Evolutionary conservation across 2,888 invertebrate species (phyloP).

Genomic region (Torymus aiolomorphi): DNA sequence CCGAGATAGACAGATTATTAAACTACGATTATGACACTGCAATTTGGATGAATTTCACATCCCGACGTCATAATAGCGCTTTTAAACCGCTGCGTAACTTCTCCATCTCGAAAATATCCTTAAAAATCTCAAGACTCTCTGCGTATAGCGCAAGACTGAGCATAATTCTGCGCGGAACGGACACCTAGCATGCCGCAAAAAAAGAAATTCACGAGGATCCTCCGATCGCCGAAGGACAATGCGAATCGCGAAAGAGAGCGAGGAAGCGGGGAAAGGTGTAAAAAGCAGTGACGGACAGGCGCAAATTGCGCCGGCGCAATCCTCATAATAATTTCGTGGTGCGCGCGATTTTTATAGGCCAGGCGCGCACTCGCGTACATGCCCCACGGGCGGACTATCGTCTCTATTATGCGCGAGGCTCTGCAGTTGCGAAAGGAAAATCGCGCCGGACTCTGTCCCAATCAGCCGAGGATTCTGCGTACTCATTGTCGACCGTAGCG

Average conservation of each 20-base stretch:
- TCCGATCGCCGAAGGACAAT: no score
- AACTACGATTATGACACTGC: constrained; percentile 1
- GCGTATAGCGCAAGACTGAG: no score
- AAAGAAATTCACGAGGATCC: no score
- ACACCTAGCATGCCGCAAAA: no score
- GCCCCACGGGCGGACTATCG: constrained; percentile 10
- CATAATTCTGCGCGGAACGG: no score
- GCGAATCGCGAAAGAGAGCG: background rate
- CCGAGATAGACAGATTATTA: no score
- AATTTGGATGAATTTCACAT: background rate
- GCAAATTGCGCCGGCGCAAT: constrained; percentile 15
- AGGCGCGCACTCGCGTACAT: background rate
- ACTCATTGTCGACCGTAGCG: background rate
- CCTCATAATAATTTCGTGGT: constrained; percentile 18
- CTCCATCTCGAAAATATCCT: no score
- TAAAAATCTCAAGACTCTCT: no score
- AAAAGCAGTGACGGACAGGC: constrained; percentile 24
- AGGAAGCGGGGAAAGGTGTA: constrained; percentile 3
- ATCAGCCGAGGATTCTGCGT: background rate
- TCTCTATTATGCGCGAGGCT: background rate
- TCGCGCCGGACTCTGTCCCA: background rate
- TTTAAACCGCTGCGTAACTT: background rate
- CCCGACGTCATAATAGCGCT: background rate
- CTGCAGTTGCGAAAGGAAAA: constrained; percentile 28
- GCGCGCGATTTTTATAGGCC: constrained; percentile 24